Evolutionary conservation across 2,113 vertebrate genomes (phyloP).

Genomic region (Argyrosomus japonicus): DNA sequence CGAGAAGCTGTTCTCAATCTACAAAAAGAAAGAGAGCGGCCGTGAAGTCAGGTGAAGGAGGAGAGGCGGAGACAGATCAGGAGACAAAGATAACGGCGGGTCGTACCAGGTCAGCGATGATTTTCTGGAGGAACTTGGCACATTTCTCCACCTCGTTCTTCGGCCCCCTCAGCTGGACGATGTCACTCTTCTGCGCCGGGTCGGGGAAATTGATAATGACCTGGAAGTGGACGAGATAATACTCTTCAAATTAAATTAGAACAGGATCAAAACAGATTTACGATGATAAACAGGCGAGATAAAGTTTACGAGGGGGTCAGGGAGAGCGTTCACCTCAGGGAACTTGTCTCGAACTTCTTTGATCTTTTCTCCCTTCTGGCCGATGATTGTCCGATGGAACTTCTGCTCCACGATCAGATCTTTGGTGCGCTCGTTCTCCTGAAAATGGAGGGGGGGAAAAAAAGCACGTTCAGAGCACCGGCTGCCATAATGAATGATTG

Average conservation of each 20-base stretch:
- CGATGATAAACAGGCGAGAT: background rate
- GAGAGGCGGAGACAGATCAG: background rate
- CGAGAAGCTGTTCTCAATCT: constrained; percentile 89
- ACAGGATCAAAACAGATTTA: background rate
- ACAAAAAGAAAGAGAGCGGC: background rate
- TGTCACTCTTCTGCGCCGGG: constrained; percentile 87
- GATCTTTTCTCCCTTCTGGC: constrained; percentile 90
- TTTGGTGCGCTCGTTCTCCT: constrained; percentile 90
- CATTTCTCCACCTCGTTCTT: constrained; percentile 90
- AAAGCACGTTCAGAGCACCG: background rate
- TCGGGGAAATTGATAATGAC: constrained; percentile 90
- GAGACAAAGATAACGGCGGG: accelerated
- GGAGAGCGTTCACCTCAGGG: constrained; percentile 80
- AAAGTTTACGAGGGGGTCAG: background rate
- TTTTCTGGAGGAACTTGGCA: constrained; percentile 87
- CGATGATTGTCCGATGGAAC: constrained; percentile 89
- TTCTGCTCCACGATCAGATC: constrained; percentile 88
- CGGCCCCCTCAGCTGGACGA: constrained; percentile 87
- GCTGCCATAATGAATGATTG: background rate
- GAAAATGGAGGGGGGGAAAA: background rate
- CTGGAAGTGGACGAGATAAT: constrained; percentile 59
- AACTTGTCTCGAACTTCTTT: constrained; percentile 90
- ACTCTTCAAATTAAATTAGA: background rate
- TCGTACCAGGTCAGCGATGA: constrained; percentile 85
- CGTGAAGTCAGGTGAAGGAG: background rate